phyloP scores from a whole-genome alignment of 2,888 invertebrate genomes.

The Campoplex nolae region DNA sequence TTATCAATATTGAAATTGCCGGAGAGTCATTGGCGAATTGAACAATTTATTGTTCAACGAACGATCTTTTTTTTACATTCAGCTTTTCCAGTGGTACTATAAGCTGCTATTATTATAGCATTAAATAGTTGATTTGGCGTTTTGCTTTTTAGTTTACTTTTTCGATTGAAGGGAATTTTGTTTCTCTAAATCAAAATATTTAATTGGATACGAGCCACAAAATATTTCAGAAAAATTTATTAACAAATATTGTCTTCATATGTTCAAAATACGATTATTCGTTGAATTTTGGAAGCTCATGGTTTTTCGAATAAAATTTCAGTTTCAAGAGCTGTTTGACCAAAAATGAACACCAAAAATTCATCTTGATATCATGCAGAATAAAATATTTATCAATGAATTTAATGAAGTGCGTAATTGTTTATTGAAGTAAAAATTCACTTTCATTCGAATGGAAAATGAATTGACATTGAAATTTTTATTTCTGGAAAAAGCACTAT shows the following conservation, averaged over 20 bases:
- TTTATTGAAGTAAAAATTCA: neutral
- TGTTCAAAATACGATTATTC: neutral
- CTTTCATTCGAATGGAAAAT: neutral
- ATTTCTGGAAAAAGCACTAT: neutral
- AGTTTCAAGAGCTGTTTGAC: too few species aligned
- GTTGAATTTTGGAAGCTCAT: too few species aligned
- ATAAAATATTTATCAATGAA: neutral
- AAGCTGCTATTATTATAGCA: too few species aligned
- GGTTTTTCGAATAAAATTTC: too few species aligned
- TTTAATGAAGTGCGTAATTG: too few species aligned
- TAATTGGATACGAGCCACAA: neutral
- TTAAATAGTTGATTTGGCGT: too few species aligned
- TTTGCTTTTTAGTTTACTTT: too few species aligned
- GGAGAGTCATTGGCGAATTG: neutral
- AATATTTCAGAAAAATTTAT: neutral
- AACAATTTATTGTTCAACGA: neutral
- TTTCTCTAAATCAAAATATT: too few species aligned
- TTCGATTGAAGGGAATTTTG: too few species aligned
- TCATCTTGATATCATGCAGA: neutral
- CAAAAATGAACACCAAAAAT: neutral
- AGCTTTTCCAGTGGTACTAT: too few species aligned
- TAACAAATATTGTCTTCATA: neutral
- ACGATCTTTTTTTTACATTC: neutral
- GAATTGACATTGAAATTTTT: neutral
- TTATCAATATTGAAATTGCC: neutral